A percentile compares a stretch with the other conserved stretches of the same genome.
Evolutionary conservation across 2,888 invertebrate species (phyloP).

Genomic region (Aspidapion aeneum): DNA sequence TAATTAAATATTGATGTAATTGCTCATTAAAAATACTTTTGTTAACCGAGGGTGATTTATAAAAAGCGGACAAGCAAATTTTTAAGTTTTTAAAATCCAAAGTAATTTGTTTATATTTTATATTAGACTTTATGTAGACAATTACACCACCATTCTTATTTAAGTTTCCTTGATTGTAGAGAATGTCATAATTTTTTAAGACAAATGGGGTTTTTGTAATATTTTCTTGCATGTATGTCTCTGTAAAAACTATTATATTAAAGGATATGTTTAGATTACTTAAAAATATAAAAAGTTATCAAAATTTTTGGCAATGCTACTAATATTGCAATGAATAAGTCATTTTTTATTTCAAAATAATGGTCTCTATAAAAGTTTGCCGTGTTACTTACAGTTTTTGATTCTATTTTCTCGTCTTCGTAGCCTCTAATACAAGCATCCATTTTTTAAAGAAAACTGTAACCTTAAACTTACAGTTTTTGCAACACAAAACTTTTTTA

Average conservation of each 20-base stretch:
- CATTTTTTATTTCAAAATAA: not conserved
- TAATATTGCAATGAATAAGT: not conserved
- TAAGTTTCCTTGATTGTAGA: not conserved
- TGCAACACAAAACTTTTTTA: no score
- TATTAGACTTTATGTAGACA: no score
- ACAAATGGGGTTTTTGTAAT: not conserved
- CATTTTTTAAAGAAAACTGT: no score
- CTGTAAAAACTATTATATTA: not conserved
- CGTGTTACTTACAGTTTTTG: not conserved
- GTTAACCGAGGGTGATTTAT: no score
- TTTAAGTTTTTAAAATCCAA: no score
- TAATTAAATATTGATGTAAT: no score
- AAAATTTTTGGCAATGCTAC: not conserved
- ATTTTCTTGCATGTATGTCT: not conserved
- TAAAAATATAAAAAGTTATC: not conserved
- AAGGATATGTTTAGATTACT: not conserved
- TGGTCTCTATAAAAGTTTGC: not conserved
- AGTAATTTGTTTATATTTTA: no score
- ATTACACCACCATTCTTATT: not conserved
- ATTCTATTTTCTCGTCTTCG: not conserved
- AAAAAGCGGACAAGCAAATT: no score
- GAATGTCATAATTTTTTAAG: not conserved
- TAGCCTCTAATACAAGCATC: not conserved
- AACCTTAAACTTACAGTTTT: no score
- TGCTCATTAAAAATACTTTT: no score